These are phyloP conservation scores for Apis dorsata DNA, from an alignment of 1,140 invertebrate species.

Conservation along the genomic window DNA sequence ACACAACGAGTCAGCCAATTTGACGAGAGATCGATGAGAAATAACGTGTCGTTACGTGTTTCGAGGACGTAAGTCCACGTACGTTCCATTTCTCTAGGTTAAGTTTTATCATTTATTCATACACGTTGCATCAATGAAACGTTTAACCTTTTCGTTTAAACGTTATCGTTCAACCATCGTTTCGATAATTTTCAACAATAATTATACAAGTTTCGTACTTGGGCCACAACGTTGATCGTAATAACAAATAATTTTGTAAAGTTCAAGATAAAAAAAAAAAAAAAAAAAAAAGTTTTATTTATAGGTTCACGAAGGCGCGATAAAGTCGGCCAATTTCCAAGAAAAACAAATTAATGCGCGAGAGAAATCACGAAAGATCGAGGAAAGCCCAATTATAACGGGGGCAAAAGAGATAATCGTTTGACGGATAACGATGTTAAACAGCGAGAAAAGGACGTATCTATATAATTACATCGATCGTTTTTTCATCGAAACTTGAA, in stretches of 20 bases:
- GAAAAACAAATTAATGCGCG: not conserved
- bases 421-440: not conserved
- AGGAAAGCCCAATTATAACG: not conserved
- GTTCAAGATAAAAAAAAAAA: too few species aligned
- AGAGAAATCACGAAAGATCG: too few species aligned
- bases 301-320: not conserved
- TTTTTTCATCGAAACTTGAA: constrained; percentile 4
- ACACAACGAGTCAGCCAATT: constrained; percentile 7
- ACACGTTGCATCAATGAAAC: not conserved
- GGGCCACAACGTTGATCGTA: too few species aligned
- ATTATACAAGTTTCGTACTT: too few species aligned
- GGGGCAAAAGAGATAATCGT: not conserved
- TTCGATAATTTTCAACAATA: too few species aligned
- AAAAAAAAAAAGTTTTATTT: too few species aligned
- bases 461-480: constrained; percentile 6
- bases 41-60: constrained; percentile 52
- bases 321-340: not conserved
- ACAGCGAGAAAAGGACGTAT: not conserved
- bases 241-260: too few species aligned
- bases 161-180: not conserved
- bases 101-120: constrained; percentile 14
- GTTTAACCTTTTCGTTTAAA: constrained; percentile 42
- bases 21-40: constrained; percentile 46
- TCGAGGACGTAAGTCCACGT: constrained; percentile 53
- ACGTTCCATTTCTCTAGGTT: constrained; percentile 36